phyloP scores from a whole-genome alignment of 2,113 vertebrate species.

The Rhabdomys dilectus region DNA sequence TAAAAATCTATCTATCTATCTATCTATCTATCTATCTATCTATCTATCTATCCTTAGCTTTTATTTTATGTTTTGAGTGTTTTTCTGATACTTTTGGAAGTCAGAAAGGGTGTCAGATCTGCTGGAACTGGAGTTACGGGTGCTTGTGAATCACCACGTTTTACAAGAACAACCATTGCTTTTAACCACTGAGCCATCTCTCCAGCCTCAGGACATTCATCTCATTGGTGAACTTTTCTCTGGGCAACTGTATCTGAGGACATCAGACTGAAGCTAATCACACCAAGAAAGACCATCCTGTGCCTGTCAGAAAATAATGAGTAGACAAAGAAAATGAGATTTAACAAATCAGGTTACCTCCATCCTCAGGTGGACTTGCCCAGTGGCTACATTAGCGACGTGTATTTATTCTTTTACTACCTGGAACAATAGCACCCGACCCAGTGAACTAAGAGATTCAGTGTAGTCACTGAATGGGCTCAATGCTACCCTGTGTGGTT shows the following conservation, averaged over 20 bases:
- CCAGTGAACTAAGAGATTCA: slow-evolving; percentile 30
- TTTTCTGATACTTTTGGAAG: not conserved
- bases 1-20: not conserved
- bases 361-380: not conserved
- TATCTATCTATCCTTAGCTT: not conserved
- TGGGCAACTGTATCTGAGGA: not conserved
- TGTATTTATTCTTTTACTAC: not conserved
- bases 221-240: not conserved
- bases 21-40: not conserved
- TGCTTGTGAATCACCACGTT: not conserved
- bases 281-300: not conserved
- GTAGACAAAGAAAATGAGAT: slow-evolving; percentile 10
- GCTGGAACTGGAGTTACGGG: not conserved
- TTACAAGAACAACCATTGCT: not conserved
- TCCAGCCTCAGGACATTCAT: not conserved
- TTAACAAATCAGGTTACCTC: not conserved
- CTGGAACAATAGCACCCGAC: not conserved
- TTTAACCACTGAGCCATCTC: too few relatives aligned
- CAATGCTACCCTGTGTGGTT: not conserved
- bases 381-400: not conserved
- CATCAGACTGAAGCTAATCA: not conserved
- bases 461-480: not conserved
- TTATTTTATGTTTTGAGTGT: not conserved
- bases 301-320: slow-evolving; percentile 30
- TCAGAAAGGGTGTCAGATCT: not conserved